phyloP scores from a whole-genome alignment of 64 coral and sea anemone species.

The Montipora efflorescens region DNA sequence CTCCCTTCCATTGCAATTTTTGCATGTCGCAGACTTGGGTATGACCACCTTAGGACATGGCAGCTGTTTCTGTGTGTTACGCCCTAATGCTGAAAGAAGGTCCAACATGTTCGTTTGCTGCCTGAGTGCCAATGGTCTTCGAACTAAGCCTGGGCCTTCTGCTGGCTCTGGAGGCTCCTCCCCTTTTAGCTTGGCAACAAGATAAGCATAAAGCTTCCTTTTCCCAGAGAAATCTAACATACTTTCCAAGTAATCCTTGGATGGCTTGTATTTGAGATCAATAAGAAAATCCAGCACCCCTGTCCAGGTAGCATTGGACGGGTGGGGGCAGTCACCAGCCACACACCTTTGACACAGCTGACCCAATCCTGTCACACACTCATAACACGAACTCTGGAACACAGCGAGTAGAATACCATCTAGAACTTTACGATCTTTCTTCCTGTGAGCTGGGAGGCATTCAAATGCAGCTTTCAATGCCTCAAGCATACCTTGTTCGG shows the following conservation, averaged over 20 bases:
- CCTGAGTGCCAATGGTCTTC: conserved; percentile 40
- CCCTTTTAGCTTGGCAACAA: conserved; percentile 40
- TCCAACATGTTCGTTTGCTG: conserved; percentile 44
- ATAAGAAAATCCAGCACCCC: conserved; percentile 75
- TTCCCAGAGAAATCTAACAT: conserved; percentile 50
- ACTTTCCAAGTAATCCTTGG: conserved; percentile 59
- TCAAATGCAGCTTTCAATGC: conserved; percentile 74
- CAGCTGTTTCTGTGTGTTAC: conserved; percentile 27
- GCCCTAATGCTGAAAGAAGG: conserved; percentile 27
- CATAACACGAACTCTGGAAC: conserved; percentile 88
- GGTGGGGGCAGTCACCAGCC: conserved; percentile 54
- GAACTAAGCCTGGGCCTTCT: conserved; percentile 40
- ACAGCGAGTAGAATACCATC: conserved; percentile 78
- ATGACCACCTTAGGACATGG: conserved; percentile 35
- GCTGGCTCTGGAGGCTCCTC: conserved; percentile 40
- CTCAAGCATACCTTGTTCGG: conserved; percentile 78
- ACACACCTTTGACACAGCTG: conserved; percentile 70
- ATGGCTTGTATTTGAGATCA: conserved; percentile 67
- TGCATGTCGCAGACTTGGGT: conserved; percentile 40
- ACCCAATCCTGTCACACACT: conserved; percentile 82
- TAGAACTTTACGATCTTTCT: conserved; percentile 42
- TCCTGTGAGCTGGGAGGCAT: conserved; percentile 58
- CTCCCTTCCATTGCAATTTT: conserved; percentile 52
- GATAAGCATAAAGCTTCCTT: conserved; percentile 57
- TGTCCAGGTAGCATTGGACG: conserved; percentile 75